Evolutionary conservation across 1,140 invertebrate species (phyloP).

Genomic region (Papilio xuthus): DNA sequence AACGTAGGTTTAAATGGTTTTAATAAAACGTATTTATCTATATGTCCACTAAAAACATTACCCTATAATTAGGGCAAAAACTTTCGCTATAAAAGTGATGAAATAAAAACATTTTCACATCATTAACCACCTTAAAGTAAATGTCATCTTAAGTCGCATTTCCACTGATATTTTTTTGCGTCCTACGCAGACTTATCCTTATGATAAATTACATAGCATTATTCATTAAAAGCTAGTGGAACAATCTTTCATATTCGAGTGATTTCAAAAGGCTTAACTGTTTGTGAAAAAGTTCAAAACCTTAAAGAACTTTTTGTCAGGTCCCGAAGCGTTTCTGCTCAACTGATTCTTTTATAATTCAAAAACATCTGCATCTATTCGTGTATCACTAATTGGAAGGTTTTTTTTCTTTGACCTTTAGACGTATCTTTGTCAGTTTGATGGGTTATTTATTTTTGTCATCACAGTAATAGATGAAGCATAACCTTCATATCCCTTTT

Average conservation of each 20-base stretch:
- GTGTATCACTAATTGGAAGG: neutral
- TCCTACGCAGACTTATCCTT: slow-evolving; percentile 16
- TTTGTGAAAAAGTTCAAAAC: slow-evolving; percentile 40
- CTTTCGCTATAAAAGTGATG: neutral
- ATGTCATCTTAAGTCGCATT: neutral
- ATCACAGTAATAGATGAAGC: no score
- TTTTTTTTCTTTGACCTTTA: neutral
- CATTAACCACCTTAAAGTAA: slow-evolving; percentile 9
- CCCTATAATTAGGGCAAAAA: no score
- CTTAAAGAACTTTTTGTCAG: slow-evolving; percentile 36
- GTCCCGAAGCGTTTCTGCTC: slow-evolving; percentile 38
- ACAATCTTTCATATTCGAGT: slow-evolving; percentile 38
- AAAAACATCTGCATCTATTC: slow-evolving; percentile 13
- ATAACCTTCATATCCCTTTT: no score
- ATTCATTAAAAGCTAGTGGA: slow-evolving; percentile 40
- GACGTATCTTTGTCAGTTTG: neutral
- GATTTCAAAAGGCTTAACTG: slow-evolving; percentile 38
- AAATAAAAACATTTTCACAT: slow-evolving; percentile 14
- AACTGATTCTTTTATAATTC: slow-evolving; percentile 36
- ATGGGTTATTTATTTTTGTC: neutral
- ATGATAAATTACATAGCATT: slow-evolving; percentile 36
- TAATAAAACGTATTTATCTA: no score
- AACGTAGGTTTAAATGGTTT: no score
- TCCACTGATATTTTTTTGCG: slow-evolving; percentile 21
- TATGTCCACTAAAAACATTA: no score